Percentiles rank a stretch among this genome's conserved stretches.
Evolutionary conservation across 2,797 vertebrate genomes (phyloP).

Genomic region (Delichon dasypus): DNA sequence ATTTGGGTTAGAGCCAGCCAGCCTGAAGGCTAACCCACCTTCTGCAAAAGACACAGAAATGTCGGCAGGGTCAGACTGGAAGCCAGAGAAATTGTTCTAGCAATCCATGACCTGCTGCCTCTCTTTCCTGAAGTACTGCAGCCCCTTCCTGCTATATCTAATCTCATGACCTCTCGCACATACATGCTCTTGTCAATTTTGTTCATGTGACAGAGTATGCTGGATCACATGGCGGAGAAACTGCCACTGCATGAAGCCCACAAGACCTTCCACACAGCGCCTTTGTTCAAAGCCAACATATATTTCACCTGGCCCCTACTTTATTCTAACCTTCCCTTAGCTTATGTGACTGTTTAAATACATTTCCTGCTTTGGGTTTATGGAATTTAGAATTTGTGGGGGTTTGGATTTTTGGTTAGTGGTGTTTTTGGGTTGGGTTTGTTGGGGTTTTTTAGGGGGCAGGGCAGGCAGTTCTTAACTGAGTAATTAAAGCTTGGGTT

Average conservation of each 20-base stretch:
- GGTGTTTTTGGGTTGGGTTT: not conserved
- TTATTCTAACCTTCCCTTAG: not conserved
- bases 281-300: not conserved
- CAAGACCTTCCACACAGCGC: not conserved
- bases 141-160: not conserved
- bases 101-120: not conserved
- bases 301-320: not conserved
- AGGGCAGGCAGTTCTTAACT: not conserved
- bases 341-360: not conserved
- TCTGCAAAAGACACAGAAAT: not conserved
- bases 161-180: not conserved
- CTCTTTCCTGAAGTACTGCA: not conserved
- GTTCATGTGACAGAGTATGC: not conserved
- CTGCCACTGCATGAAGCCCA: not conserved
- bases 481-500: not conserved
- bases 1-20: not conserved
- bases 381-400: not conserved
- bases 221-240: not conserved
- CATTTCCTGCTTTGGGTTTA: not conserved
- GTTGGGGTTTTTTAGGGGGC: not conserved
- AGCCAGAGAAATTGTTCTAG: not conserved
- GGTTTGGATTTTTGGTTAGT: not conserved
- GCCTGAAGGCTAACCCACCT: not conserved
- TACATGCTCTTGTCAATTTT: not conserved
- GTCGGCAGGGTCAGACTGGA: not conserved